Base-by-base conservation (phyloP, 37 sponge, comb jelly and placozoan genomes). In the Chondrilla cf. caribensis region DNA sequence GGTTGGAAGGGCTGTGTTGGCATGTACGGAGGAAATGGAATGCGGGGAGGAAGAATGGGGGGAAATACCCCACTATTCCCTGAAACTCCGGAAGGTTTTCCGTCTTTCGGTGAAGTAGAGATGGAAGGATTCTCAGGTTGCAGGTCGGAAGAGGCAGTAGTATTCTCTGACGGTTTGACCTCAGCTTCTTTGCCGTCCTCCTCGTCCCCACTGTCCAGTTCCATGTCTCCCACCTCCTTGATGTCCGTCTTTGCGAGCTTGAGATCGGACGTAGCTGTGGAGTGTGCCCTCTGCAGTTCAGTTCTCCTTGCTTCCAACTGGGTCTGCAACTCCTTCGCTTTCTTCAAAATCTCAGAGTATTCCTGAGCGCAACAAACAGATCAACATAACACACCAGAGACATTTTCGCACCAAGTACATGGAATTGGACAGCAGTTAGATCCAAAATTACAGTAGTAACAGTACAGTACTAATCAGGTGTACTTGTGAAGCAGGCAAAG, bases 141-240 rank as follows among this genome's bases (percentile, higher is more conserved):
- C 64, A 62, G 9, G 6, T 6, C 9, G 11, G 11, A 11, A 47
- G 51, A 47, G 11, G 11, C 51, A 47, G 9, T 47, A 11, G 6
- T 47, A 6, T 62, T 62, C 64, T 62, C 64, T 19, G 64, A 15
- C 5, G 64, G 5, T 6, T 5, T 15, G 37, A 6, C 72, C 35
- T 8, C 19, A 22, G 6, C 64, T 6, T 67, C 68, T 8, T 39
- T 40, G n/a, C n/a, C n/a, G 4, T 73, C 76, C 42, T 73, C 76
- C 3, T 85, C 79, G 9, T 76, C 78, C 9, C 47, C 90, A 11
- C 88, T 84, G 54, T 95, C 96, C 19, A 95, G 84, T 64, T 92
- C 96, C 96, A 95, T 95, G 72, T 95, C 96, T 19, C 89, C 95
- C 24, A 76, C 87, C 29, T 89, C 95, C 9, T 81, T 90, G 79